Evolutionary conservation across 2,113 vertebrate genomes (phyloP).

Genomic region (Scomber japonicus): DNA sequence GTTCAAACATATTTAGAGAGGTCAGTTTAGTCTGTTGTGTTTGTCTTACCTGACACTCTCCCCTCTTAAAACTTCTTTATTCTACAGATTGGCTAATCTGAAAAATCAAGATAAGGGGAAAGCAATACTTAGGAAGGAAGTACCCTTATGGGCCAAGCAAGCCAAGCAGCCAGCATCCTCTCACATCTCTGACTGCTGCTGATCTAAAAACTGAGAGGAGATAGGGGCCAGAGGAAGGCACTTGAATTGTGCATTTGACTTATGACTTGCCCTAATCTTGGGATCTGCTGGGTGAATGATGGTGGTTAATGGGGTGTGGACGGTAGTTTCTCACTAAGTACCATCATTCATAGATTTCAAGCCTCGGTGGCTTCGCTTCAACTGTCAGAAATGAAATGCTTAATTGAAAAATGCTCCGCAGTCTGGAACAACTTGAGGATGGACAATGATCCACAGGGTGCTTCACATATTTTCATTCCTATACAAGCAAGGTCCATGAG

Average conservation of each 20-base stretch:
- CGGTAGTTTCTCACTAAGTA: conserved; percentile 80
- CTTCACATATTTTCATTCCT: conserved; percentile 36
- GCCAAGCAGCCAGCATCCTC: conserved; percentile 66
- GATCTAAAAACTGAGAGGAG: conserved; percentile 12
- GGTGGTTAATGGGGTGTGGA: conserved; percentile 74
- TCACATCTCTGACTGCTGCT: conserved; percentile 44
- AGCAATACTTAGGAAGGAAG: conserved; percentile 72
- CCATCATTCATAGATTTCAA: conserved; percentile 82
- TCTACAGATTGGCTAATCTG: conserved; percentile 47
- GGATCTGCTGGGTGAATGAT: conserved; percentile 55
- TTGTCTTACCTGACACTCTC: conserved; percentile 12
- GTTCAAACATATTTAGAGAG: conserved; percentile 1
- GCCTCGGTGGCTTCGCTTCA: conserved; percentile 70
- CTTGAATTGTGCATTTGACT: conserved; percentile 58
- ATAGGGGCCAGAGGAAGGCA: conserved; percentile 73
- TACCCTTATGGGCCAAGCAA: conserved; percentile 62
- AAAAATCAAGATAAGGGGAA: conserved; percentile 68
- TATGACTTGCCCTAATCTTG: conserved; percentile 56
- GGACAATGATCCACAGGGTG: neutral
- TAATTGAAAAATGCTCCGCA: conserved; percentile 71
- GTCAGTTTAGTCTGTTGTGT: conserved; percentile 34
- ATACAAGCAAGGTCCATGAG: neutral
- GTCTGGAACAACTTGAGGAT: conserved; percentile 29
- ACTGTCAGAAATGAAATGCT: conserved; percentile 83
- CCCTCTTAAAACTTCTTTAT: conserved; percentile 42